phyloP scores from a whole-genome alignment of 2,797 vertebrate genomes.

The Rhynchotus rufescens region DNA sequence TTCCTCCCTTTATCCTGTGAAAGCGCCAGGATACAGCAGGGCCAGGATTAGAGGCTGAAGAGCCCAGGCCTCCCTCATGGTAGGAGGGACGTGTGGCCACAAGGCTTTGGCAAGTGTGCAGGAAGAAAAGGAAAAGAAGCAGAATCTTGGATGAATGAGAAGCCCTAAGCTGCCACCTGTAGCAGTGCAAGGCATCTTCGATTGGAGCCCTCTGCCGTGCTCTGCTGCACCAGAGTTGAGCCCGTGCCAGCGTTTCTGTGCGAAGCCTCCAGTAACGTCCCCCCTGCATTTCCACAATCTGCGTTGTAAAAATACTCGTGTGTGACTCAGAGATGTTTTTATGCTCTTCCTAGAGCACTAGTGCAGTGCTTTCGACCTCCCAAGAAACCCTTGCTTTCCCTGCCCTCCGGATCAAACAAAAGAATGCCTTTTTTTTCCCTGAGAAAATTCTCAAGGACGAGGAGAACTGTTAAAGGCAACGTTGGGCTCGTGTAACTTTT shows the following conservation, averaged over 20 bases:
- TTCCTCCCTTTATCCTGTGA: neutral
- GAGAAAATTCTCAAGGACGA: conserved; percentile 32
- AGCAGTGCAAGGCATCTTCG: rapidly evolving
- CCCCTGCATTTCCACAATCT: neutral
- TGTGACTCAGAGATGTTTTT: neutral
- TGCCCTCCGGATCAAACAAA: neutral
- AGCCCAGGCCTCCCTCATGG: neutral
- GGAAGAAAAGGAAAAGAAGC: neutral
- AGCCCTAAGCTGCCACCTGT: neutral
- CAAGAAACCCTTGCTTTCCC: neutral
- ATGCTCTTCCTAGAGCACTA: neutral
- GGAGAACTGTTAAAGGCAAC: neutral
- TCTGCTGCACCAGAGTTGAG: neutral
- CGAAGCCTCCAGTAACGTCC: neutral
- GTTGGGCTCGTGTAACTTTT: conserved; percentile 38
- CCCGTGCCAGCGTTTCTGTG: neutral
- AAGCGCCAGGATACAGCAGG: neutral
- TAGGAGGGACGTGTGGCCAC: neutral
- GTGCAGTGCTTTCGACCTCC: neutral
- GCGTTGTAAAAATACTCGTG: neutral
- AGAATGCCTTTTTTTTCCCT: neutral
- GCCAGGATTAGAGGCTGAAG: neutral
- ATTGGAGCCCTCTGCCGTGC: neutral
- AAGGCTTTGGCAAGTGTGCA: neutral
- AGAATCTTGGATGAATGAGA: neutral